Evolutionary conservation across 2,888 invertebrate genomes (phyloP).

Genomic region (Parnassius smintheus): DNA sequence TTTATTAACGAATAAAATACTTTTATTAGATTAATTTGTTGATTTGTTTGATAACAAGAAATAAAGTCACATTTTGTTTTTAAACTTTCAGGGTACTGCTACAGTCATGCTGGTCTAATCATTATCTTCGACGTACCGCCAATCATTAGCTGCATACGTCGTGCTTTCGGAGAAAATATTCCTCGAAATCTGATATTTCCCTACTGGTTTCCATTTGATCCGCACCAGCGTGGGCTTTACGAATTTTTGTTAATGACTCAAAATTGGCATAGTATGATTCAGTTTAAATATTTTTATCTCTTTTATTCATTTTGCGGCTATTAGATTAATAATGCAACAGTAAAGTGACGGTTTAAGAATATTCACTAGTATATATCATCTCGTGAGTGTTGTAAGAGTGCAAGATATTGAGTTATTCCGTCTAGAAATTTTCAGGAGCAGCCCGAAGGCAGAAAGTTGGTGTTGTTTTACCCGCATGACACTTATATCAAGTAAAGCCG

Average conservation of each 20-base stretch:
- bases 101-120: slow-evolving; percentile 54
- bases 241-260: slow-evolving; percentile 47
- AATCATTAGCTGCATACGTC: slow-evolving; percentile 45
- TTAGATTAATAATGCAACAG: neutral
- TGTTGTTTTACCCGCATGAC: too few relatives aligned
- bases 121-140: slow-evolving; percentile 53
- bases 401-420: too few relatives aligned
- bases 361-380: too few relatives aligned
- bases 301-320: neutral
- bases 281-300: neutral
- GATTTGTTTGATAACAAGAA: too few relatives aligned
- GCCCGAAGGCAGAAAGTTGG: too few relatives aligned
- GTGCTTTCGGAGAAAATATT: slow-evolving; percentile 44
- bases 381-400: neutral
- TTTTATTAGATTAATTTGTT: too few relatives aligned
- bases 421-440: too few relatives aligned
- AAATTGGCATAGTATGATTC: slow-evolving; percentile 58
- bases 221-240: slow-evolving; percentile 45
- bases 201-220: slow-evolving; percentile 68
- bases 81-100: slow-evolving; percentile 52
- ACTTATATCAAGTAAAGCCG: too few relatives aligned
- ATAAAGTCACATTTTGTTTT: too few relatives aligned
- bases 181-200: slow-evolving; percentile 53
- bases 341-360: too few relatives aligned
- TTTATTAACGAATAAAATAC: too few relatives aligned